Evolutionary conservation across 2,797 vertebrate species (phyloP).

Genomic region (Helarctos malayanus): DNA sequence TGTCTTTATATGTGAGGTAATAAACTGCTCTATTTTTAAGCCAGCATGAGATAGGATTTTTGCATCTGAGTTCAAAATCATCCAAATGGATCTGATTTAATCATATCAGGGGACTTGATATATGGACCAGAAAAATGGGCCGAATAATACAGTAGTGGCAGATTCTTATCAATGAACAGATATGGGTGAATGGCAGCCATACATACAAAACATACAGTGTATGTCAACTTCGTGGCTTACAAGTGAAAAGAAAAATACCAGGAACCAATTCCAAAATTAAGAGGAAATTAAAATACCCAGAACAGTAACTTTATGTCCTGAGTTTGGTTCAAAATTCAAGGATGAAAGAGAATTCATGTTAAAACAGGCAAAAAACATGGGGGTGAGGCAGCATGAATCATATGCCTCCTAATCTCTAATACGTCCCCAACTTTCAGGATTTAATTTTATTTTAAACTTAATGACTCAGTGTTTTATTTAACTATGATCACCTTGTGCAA

Average conservation of each 20-base stretch:
- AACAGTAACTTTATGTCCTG: neutral
- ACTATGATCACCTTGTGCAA: neutral
- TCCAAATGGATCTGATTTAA: neutral
- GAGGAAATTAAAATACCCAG: slow-evolving; percentile 21
- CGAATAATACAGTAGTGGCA: neutral
- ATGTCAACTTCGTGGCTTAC: neutral
- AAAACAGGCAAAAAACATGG: neutral
- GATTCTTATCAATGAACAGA: neutral
- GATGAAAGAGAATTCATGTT: neutral
- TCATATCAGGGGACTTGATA: neutral
- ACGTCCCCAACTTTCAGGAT: neutral
- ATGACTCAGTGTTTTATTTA: neutral
- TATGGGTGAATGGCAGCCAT: neutral
- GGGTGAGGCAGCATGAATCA: neutral
- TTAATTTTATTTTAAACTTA: slow-evolving; percentile 30
- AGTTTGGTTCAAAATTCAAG: slow-evolving; percentile 4
- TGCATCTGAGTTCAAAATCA: neutral
- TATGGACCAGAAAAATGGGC: neutral
- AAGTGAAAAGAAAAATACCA: neutral
- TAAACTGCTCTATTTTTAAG: neutral
- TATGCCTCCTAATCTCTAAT: neutral
- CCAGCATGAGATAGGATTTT: neutral
- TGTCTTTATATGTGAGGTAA: neutral
- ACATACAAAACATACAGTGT: neutral
- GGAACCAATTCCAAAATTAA: neutral